Evolutionary conservation across 2,113 vertebrate genomes (phyloP).

Genomic region (Perognathus longimembris): DNA sequence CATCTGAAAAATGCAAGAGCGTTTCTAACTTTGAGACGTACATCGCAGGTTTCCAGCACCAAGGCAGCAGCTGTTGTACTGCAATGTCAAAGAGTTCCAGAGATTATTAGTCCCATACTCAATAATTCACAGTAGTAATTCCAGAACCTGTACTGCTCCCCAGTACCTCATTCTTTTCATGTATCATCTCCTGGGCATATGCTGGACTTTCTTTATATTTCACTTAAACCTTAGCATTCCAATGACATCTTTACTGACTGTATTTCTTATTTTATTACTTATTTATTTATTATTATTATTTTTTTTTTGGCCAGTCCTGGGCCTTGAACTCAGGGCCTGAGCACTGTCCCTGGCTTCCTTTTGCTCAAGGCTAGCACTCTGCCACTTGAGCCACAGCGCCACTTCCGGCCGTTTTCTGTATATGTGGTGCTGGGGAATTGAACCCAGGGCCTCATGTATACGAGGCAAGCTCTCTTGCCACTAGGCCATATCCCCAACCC

Average conservation of each 20-base stretch:
- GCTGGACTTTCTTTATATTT: not conserved
- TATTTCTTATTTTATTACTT: too few species aligned
- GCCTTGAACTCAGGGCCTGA: too few species aligned
- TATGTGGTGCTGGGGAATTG: too few species aligned
- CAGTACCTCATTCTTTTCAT: not conserved
- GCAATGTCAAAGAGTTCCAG: not conserved
- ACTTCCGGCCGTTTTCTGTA: too few species aligned
- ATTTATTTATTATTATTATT: too few species aligned
- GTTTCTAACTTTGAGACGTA: not conserved
- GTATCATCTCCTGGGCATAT: not conserved
- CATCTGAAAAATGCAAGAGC: not conserved
- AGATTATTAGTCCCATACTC: not conserved
- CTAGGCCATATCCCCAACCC: too few species aligned
- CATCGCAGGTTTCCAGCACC: not conserved
- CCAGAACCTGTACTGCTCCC: not conserved
- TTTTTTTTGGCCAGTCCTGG: too few species aligned
- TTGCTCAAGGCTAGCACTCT: too few species aligned
- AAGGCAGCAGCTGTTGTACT: not conserved
- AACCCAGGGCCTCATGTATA: too few species aligned
- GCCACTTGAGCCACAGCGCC: too few species aligned
- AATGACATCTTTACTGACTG: not conserved
- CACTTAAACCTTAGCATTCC: not conserved
- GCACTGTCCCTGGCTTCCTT: too few species aligned
- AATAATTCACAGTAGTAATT: not conserved
- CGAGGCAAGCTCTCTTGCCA: too few species aligned